These are phyloP conservation scores for Felis chaus DNA, from an alignment of 2,113 vertebrate species.

Conservation along the genomic window DNA sequence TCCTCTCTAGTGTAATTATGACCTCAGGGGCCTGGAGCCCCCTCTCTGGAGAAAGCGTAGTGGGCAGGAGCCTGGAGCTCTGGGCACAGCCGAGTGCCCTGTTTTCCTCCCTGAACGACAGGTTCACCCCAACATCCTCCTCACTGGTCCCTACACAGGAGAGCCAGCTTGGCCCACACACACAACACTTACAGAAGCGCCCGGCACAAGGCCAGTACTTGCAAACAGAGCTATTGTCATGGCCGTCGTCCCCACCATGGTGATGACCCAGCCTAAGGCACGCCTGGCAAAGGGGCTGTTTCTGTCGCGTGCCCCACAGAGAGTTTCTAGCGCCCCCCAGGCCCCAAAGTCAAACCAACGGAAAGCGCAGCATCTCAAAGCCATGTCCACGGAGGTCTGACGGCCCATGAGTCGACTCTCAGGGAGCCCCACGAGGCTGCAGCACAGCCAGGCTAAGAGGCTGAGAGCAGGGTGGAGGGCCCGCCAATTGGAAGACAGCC, in stretches of 20 bases:
- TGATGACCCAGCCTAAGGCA: background rate
- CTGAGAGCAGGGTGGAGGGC: too few relatives aligned
- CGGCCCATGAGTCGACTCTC: rapidly evolving
- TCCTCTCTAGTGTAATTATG: background rate
- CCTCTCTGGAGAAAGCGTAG: background rate
- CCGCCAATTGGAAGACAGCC: background rate
- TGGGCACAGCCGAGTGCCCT: background rate
- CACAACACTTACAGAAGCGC: rapidly evolving
- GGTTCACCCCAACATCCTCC: background rate
- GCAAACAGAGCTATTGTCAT: background rate
- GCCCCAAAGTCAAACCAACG: background rate
- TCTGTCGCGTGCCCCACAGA: background rate
- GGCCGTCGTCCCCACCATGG: too few relatives aligned
- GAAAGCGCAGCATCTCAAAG: background rate
- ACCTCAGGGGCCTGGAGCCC: background rate
- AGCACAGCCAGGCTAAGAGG: background rate
- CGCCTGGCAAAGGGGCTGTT: too few relatives aligned
- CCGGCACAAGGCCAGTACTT: background rate
- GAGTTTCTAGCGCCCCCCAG: background rate
- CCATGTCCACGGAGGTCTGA: background rate
- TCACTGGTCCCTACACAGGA: rapidly evolving
- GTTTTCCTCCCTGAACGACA: rapidly evolving
- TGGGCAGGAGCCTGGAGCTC: background rate
- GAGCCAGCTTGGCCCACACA: rapidly evolving
- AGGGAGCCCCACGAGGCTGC: background rate